phyloP scores from a whole-genome alignment of 2,113 vertebrate species.

The Misgurnus mizolepis region DNA sequence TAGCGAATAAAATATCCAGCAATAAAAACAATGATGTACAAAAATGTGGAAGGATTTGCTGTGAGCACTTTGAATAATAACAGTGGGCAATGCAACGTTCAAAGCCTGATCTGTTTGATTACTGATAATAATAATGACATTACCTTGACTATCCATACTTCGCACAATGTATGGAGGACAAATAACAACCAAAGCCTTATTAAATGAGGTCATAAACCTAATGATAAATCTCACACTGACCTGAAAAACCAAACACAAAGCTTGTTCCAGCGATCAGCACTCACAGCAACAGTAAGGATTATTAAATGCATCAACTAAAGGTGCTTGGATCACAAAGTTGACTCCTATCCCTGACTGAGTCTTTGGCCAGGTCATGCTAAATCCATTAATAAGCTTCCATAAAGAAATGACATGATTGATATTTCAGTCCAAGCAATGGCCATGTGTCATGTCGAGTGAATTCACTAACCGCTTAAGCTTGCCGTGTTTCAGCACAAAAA shows the following conservation, averaged over 20 bases:
- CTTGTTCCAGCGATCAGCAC: background rate
- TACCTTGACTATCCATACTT: background rate
- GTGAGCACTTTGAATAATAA: slow-evolving; percentile 38
- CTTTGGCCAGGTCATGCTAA: slow-evolving; percentile 63
- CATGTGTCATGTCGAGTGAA: background rate
- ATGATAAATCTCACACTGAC: slow-evolving; percentile 29
- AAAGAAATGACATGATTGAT: slow-evolving; percentile 21
- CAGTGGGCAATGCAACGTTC: slow-evolving; percentile 7
- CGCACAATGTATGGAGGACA: background rate
- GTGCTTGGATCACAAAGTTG: slow-evolving; percentile 46
- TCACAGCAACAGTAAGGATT: slow-evolving; percentile 6
- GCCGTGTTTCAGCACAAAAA: no score
- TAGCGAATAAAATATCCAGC: slow-evolving; percentile 20
- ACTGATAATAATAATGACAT: slow-evolving; percentile 36
- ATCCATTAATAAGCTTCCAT: slow-evolving; percentile 31
- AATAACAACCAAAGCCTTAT: slow-evolving; percentile 7
- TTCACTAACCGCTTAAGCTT: no score
- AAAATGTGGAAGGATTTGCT: slow-evolving; percentile 61
- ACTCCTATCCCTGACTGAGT: slow-evolving; percentile 19
- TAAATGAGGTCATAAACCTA: background rate
- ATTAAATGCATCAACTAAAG: slow-evolving; percentile 41
- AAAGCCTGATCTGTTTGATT: slow-evolving; percentile 50
- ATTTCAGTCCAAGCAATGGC: slow-evolving; percentile 25
- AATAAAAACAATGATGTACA: slow-evolving; percentile 56
- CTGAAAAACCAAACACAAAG: slow-evolving; percentile 13